A percentile compares a stretch with the other conserved stretches of the same genome.
Conservation (phyloP, 2,797 vertebrate species). For the Xenopus petersii region DNA sequence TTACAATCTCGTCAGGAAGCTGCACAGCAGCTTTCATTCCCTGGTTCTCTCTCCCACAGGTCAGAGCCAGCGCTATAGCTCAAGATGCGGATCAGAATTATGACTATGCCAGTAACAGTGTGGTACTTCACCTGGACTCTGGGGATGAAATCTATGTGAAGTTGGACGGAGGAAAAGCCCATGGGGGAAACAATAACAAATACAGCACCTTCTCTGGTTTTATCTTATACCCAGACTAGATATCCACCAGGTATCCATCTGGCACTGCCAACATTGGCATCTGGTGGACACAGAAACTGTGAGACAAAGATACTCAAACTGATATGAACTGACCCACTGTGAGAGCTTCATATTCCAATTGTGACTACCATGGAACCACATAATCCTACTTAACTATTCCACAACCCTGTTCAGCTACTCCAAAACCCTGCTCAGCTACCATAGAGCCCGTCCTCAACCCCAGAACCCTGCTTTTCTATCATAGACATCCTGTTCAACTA, state of each 20-base stretch:
- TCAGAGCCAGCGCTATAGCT: conserved; percentile 93
- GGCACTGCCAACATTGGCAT: not conserved
- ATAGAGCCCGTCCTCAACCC: too few relatives aligned
- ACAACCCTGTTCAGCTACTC: too few relatives aligned
- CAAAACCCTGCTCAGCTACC: too few relatives aligned
- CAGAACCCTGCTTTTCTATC: too few relatives aligned
- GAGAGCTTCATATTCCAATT: too few relatives aligned
- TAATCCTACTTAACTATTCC: too few relatives aligned
- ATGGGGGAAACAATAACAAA: conserved; percentile 98
- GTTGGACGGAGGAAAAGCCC: conserved; percentile 94
- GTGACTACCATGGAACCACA: too few relatives aligned
- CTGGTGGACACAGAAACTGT: not conserved
- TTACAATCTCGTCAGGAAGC: too few relatives aligned
- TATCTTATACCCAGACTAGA: conserved; percentile 91
- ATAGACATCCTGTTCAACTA: too few relatives aligned
- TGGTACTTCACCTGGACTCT: conserved; percentile 91
- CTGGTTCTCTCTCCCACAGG: conserved; percentile 63
- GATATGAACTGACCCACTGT: too few relatives aligned
- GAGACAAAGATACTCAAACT: too few relatives aligned
- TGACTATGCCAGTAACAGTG: conserved; percentile 97
- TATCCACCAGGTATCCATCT: not conserved
- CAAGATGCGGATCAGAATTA: conserved; percentile 98
- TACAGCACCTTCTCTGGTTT: conserved; percentile 99
- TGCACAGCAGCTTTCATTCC: too few relatives aligned
- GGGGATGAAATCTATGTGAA: conserved; percentile 96